Base-by-base conservation (phyloP, 2,888 invertebrate genomes). In the Rotaria macrura region DNA sequence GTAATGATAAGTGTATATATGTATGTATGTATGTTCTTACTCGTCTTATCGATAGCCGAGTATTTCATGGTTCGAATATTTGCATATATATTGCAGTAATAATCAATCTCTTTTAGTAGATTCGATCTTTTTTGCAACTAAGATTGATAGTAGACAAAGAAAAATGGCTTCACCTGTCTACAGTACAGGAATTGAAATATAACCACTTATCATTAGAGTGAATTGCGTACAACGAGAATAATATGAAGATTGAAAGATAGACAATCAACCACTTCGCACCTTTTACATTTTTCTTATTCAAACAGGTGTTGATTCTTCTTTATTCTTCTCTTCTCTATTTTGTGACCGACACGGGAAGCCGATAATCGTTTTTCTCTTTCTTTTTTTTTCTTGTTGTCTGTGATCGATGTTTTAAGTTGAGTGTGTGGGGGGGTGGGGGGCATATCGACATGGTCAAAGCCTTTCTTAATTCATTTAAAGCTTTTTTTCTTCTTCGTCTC, bases 401-500 rank as follows among this genome's bases (percentile, higher is more conserved):
- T 65, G 65, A 65, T 65, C 38, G 65, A 65, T 65, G 65, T 65
- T 65, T 65, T 65, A 65, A 65, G 65, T 65, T 65, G 65, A 65
- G 65, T 34, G 47, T n/a, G n/a, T n/a, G n/a, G n/a, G n/a, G n/a
- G n/a, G n/a, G n/a, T n/a, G 47, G 9, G 49, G 65, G 34, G 20
- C 38, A 34, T 65, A 65, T 14, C 20, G 34, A 34, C 65, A 20
- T 65, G 65, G 20, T 65, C 38, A 17, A 65, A 65, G 34, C 34
- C n/a, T n/a, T n/a, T 65, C 65, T 65, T 65, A 65, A 65, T 65
- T 65, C 34, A 65, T 65, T 65, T 65, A 65, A 65, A 65, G 65
- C 65, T 65, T 65, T 65, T 65, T 65, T 34, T 38, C 38, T 34
- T 34, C 9, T 4, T 65, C 38, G 6, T 65, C 38, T 34, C 34